Evolutionary conservation across 2,113 vertebrate species (phyloP).

Genomic region (Tylochromis polylepis): DNA sequence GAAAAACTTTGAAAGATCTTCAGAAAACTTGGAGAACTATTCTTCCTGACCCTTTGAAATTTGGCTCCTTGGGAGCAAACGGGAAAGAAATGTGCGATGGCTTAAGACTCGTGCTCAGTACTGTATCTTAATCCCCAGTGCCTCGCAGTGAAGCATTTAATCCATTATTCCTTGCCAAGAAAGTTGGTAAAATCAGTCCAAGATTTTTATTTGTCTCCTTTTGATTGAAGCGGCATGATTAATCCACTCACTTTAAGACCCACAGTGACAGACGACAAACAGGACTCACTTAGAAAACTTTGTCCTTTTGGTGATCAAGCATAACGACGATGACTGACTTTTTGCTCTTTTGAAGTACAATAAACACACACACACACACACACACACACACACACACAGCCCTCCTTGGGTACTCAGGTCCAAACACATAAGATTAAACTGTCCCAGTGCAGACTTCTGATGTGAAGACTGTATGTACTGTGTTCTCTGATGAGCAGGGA

Average conservation of each 20-base stretch:
- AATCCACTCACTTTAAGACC: neutral
- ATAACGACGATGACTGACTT: neutral
- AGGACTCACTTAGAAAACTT: neutral
- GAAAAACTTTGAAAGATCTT: neutral
- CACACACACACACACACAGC: neutral
- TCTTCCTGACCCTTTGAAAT: fast-evolving
- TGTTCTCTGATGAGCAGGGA: slow-evolving; percentile 67
- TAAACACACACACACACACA: neutral
- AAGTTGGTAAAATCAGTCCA: neutral
- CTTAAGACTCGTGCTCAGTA: neutral
- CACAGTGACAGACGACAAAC: neutral
- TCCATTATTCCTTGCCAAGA: neutral
- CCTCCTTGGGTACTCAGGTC: neutral
- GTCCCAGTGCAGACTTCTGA: neutral
- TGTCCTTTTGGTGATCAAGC: neutral
- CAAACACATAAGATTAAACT: fast-evolving
- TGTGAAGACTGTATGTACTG: neutral
- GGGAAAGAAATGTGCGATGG: neutral
- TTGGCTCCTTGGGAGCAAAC: neutral
- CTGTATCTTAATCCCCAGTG: neutral
- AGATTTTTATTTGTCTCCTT: neutral
- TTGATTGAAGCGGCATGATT: neutral
- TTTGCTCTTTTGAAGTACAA: neutral
- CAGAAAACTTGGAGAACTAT: neutral
- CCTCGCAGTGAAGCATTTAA: neutral